Evolutionary conservation across 2,888 invertebrate genomes (phyloP), one percentile per base, ranked within the genome.

Genomic region (Yponomeuta plumbellus): DNA sequence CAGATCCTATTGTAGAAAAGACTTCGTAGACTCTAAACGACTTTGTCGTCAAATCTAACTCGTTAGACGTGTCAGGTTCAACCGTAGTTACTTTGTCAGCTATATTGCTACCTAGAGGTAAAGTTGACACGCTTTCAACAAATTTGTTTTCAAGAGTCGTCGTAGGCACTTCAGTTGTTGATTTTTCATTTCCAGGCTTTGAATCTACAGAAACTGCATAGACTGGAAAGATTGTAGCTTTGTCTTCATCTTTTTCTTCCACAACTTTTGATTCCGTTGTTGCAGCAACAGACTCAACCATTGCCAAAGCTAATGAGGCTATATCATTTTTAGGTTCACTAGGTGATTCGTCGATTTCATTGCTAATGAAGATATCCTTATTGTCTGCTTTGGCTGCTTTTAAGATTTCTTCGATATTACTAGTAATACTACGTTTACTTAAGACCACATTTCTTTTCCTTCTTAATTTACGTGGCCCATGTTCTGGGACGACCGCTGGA

Each of bases 401-500:
- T 20, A 91, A 71, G 39, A 91, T 76, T 69, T 91, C 88, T 77
- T 91, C 91, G 44, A 92, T 76, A 17, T 85, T 84, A 11, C 80
- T 82, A 13, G 82, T 79, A 64, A 90, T 80, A 68, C 83, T 84
- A 58, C 89, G 81, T 70, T 80, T 83, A 2, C 68, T 70, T 21
- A 70, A 69, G 52, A 70, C 39, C 21, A 73, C 69, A 64, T 74
- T 74, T 68, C 83, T 79, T 59, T 70, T 81, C 67, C 77, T 83
- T 66, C 85, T 82, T 20, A 92, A 71, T 67, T 88, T 91, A 73
- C 94, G 84, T 0, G 94, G 94, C 1, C 94, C 94, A 77, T 94
- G 94, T 80, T 94, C 94, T 0, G 94, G 94, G 5, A 94, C 94
- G 6, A 92, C 90, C 5, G 92, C 93, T 0, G 93, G 92, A 1